A percentile compares a stretch with the other conserved stretches of the same genome.
Evolutionary conservation across 2,888 invertebrate species (phyloP).

Genomic region (Drosophila stalkeri): DNA sequence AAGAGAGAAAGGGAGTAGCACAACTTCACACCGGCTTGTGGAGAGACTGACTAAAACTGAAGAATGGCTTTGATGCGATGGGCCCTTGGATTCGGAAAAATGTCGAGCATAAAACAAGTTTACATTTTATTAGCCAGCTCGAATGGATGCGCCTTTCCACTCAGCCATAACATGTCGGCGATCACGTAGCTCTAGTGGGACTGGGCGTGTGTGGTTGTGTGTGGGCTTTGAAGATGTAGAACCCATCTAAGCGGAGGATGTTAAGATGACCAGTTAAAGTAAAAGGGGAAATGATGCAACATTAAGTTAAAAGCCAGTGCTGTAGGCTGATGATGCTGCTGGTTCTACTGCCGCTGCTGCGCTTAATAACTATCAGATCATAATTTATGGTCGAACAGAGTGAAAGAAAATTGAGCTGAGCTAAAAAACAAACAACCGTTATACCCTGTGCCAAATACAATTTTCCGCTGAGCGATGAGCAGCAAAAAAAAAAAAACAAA

Average conservation of each 20-base stretch:
- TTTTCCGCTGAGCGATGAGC: conserved; percentile 53
- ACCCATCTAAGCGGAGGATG: conserved; percentile 23
- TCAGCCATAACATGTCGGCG: conserved; percentile 23
- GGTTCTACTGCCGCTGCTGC: conserved; percentile 11
- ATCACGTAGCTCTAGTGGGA: conserved; percentile 55
- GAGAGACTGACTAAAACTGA: conserved; percentile 31
- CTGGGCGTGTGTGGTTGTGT: conserved; percentile 13
- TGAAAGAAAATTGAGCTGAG: conserved; percentile 71
- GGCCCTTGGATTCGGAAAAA: conserved; percentile 41
- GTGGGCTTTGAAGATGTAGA: conserved; percentile 21
- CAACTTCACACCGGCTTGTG: conserved; percentile 55
- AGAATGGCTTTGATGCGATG: conserved; percentile 10
- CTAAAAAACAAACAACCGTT: conserved; percentile 56
- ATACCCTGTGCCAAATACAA: conserved; percentile 63
- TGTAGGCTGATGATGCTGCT: conserved; percentile 25
- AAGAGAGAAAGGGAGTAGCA: conserved; percentile 3
- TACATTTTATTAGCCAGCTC: conserved; percentile 51
- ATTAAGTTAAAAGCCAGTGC: conserved; percentile 41
- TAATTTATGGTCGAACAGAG: conserved; percentile 59
- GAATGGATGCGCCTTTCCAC: conserved; percentile 34
- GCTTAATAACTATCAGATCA: conserved; percentile 72
- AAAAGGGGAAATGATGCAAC: conserved; percentile 56
- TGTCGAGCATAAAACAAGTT: conserved; percentile 67
- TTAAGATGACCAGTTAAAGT: conserved; percentile 30
- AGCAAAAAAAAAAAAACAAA: too few relatives aligned